Percentiles rank a stretch among this genome's conserved stretches.
These are phyloP conservation scores for Herpetotheres cachinnans DNA, from an alignment of 2,113 vertebrate species.

Conservation along the genomic window DNA sequence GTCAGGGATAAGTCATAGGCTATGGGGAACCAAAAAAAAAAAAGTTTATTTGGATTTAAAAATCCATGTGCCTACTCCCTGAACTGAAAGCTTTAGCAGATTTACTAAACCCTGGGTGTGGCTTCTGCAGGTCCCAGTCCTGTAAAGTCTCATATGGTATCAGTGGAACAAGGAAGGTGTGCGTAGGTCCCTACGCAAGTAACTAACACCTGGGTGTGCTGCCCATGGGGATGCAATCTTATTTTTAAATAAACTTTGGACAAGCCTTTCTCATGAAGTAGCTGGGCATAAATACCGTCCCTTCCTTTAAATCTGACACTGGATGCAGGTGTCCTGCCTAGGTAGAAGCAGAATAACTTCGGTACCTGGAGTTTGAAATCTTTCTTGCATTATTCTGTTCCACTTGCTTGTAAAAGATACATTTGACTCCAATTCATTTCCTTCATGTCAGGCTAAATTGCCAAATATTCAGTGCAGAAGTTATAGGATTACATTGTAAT, in stretches of 20 bases:
- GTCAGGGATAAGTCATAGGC: neutral
- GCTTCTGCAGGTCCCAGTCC: neutral
- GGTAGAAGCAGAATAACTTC: neutral
- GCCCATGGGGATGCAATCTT: neutral
- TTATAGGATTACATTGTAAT: conserved; percentile 54
- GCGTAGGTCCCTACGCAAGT: rapidly evolving
- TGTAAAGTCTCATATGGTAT: neutral
- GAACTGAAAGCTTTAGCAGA: neutral
- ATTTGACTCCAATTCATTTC: conserved; percentile 34
- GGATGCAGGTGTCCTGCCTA: neutral
- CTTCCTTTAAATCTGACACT: neutral
- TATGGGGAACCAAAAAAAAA: neutral
- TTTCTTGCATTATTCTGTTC: conserved; percentile 22
- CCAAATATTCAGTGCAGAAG: conserved; percentile 49
- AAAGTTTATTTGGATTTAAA: neutral
- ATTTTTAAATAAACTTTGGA: neutral
- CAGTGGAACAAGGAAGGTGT: neutral
- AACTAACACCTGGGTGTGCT: neutral
- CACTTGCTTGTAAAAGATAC: conserved; percentile 20
- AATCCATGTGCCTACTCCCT: neutral
- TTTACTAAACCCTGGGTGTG: neutral
- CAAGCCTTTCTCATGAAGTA: neutral
- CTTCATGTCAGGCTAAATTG: conserved; percentile 21
- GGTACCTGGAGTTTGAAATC: neutral
- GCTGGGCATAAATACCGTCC: neutral